Evolutionary conservation across 64 coral and sea anemone genomes (phyloP), one percentile per base, ranked within the genome.

Genomic region (Porites australiensis): DNA sequence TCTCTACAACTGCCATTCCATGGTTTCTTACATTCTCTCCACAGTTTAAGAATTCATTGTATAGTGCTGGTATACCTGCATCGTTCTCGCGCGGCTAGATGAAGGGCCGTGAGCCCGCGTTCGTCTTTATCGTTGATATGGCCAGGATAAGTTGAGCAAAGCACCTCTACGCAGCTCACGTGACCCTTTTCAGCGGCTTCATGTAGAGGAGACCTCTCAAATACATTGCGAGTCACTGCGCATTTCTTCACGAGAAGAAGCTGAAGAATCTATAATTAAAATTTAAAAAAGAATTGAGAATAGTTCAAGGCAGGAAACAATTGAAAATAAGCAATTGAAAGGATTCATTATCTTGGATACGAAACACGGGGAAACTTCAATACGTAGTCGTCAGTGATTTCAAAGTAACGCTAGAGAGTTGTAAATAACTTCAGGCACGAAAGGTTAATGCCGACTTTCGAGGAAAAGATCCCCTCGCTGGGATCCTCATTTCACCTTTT

Each of bases 51-150:
- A 37, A 37, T 37, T 37, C 27, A 37, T 37, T 37, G 27, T 37
- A 37, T 37, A 37, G 8, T 13, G 61, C 44, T 43, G 15, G 3
- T 11, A 13, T 46, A 94, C 95, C 91, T 66, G 60, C 88, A 83
- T 53, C 91, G 83, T 23, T 57, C 70, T 8, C 44, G 62, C 13
- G 95, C 95, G 0, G 91, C 91, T 8, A 93, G 13, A 46, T 96
- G 95, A 9, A 96, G 88, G 58, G 95, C 74, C 21, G 92, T 96
- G 64, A 86, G 85, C 59, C 87, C 86, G 8, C 86, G 86, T 48
- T 96, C 95, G 48, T 96, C 95, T 57, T 72, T 86, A 52, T 90
- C 91, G 46, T 90, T 93, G 3, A 96, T 59, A 50, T 96, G 91
- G 5, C 53, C 51, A 51, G 87, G 91, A 2, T 82, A 75, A 54